Conservation (phyloP, 1,140 invertebrate species). For the Drosophila murphyi region DNA sequence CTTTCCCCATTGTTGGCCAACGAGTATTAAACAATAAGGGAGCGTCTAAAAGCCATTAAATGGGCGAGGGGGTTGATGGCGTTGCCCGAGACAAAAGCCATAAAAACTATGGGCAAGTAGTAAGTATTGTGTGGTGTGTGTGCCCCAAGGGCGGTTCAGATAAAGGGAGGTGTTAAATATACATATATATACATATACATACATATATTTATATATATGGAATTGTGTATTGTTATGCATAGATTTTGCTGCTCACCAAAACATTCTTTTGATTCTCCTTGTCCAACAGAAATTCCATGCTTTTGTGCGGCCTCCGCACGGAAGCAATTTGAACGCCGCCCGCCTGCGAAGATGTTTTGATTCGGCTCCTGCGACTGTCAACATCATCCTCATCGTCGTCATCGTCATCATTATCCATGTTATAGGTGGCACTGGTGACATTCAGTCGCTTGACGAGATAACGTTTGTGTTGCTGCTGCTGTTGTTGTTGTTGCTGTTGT, state of each 20-base stretch:
- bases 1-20: background rate
- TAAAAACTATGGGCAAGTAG: slow-evolving; percentile 59
- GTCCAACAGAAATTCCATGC: slow-evolving; percentile 96
- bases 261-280: slow-evolving; percentile 93
- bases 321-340: slow-evolving; percentile 61
- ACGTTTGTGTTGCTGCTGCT: slow-evolving; percentile 69
- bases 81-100: slow-evolving; percentile 56
- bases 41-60: slow-evolving; percentile 11
- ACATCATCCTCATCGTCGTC: slow-evolving; percentile 39
- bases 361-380: slow-evolving; percentile 30
- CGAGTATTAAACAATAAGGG: background rate
- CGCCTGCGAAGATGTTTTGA: slow-evolving; percentile 46
- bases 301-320: slow-evolving; percentile 90
- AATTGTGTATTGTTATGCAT: background rate
- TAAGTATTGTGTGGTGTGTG: slow-evolving; percentile 16
- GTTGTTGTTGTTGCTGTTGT: slow-evolving; percentile 50
- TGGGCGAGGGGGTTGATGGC: slow-evolving; percentile 35
- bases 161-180: background rate
- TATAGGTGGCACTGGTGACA: slow-evolving; percentile 56
- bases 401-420: slow-evolving; percentile 28
- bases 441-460: slow-evolving; percentile 72
- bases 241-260: slow-evolving; percentile 86
- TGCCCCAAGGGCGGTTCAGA: slow-evolving; percentile 4
- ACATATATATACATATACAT: too few relatives aligned
- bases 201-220: background rate